Evolutionary conservation across 2,113 vertebrate genomes (phyloP).

Genomic region (Callospermophilus lateralis): DNA sequence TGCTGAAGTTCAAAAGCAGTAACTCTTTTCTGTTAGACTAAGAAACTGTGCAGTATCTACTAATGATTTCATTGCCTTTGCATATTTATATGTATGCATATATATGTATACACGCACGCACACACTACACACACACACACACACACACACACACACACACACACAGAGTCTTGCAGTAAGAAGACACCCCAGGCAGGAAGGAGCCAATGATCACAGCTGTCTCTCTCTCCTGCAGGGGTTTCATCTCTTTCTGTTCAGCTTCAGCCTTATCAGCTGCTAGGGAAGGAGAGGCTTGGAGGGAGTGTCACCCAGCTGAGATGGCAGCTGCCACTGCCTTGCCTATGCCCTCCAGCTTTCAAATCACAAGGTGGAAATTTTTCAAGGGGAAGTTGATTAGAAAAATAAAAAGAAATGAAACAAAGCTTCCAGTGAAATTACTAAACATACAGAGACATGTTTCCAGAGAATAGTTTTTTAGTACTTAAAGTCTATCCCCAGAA

Average conservation of each 20-base stretch:
- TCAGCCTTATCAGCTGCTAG: slow-evolving; percentile 54
- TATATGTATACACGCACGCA: no score
- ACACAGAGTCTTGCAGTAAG: neutral
- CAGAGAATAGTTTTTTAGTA: neutral
- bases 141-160: no score
- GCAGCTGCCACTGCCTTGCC: slow-evolving; percentile 64
- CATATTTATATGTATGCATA: neutral
- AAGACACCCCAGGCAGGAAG: neutral
- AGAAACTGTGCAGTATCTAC: neutral
- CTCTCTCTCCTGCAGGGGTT: slow-evolving; percentile 41
- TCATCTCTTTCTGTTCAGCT: slow-evolving; percentile 53
- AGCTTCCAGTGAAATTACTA: slow-evolving; percentile 21
- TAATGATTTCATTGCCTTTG: slow-evolving; percentile 11
- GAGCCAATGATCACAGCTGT: slow-evolving; percentile 64
- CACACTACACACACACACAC: no score
- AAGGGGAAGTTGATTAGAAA: slow-evolving; percentile 65
- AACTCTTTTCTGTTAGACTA: slow-evolving; percentile 63
- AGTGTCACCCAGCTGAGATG: slow-evolving; percentile 64
- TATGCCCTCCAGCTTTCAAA: slow-evolving; percentile 72
- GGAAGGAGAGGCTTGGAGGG: neutral
- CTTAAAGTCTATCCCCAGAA: neutral
- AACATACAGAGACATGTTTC: neutral
- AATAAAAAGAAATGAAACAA: slow-evolving; percentile 57
- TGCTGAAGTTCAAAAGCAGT: slow-evolving; percentile 60
- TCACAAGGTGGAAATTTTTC: slow-evolving; percentile 70